These are phyloP conservation scores for Micrasema minimum DNA, from an alignment of 1,140 invertebrate genomes.

Conservation along the genomic window DNA sequence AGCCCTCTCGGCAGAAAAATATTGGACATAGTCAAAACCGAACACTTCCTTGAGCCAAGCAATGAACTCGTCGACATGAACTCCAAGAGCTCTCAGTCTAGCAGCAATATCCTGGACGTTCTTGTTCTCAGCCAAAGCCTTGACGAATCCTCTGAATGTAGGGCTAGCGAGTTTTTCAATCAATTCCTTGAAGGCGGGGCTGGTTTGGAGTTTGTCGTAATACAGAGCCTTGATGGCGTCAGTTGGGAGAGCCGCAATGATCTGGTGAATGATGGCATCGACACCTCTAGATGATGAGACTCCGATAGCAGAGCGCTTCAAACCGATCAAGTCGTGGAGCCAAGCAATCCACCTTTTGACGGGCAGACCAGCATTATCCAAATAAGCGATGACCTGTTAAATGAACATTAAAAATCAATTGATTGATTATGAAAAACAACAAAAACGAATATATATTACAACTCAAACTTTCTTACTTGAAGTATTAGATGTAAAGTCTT, in stretches of 20 bases:
- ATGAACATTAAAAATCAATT: neutral
- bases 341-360: slow-evolving; percentile 7
- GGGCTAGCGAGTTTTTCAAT: slow-evolving; percentile 18
- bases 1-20: neutral
- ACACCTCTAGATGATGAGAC: neutral
- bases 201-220: slow-evolving; percentile 8
- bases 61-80: slow-evolving; percentile 18
- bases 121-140: slow-evolving; percentile 2
- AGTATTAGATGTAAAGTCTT: no score
- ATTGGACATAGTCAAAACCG: slow-evolving; percentile 10
- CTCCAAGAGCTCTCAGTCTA: slow-evolving; percentile 9
- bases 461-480: no score
- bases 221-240: slow-evolving; percentile 28
- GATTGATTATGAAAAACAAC: neutral
- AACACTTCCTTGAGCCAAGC: slow-evolving; percentile 18
- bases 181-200: slow-evolving; percentile 28
- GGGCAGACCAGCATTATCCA: slow-evolving; percentile 26
- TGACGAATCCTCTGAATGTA: slow-evolving; percentile 18
- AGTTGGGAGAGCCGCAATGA: slow-evolving; percentile 7
- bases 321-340: slow-evolving; percentile 19
- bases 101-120: slow-evolving; percentile 1
- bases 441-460: neutral
- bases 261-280: slow-evolving; percentile 17
- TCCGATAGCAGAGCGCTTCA: neutral
- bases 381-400: slow-evolving; percentile 17